These are phyloP conservation scores for Drosophila leonis DNA, from an alignment of 2,888 invertebrate genomes.

Conservation along the genomic window DNA sequence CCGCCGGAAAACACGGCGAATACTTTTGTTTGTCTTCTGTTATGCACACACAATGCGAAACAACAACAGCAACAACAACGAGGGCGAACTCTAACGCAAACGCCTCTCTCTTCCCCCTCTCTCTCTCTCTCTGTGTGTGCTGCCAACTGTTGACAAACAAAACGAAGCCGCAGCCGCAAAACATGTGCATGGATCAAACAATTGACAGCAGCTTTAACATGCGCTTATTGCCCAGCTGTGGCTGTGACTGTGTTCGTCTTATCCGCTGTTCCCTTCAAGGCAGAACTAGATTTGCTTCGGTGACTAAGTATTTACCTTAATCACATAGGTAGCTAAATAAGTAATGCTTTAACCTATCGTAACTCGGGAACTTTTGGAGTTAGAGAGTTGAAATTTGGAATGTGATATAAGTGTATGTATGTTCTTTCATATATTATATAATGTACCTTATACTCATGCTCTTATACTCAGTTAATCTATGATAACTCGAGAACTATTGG, in stretches of 20 bases:
- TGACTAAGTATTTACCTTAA: not conserved
- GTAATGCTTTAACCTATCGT: not conserved
- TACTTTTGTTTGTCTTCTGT: conserved; percentile 37
- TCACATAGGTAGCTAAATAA: not conserved
- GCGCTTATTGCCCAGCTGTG: conserved; percentile 2
- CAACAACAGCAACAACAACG: conserved; percentile 15
- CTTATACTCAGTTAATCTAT: not conserved
- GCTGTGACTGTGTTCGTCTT: no score
- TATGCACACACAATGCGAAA: conserved; percentile 39
- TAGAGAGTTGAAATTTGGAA: not conserved
- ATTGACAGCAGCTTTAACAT: conserved; percentile 17
- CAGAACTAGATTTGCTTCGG: not conserved
- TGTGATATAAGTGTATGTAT: no score
- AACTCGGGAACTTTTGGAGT: not conserved
- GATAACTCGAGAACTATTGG: not conserved
- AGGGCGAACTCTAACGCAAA: conserved; percentile 4
- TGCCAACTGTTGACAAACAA: conserved; percentile 60
- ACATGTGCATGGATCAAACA: conserved; percentile 8
- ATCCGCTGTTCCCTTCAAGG: not conserved
- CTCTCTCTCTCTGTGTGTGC: no score
- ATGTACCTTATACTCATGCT: not conserved
- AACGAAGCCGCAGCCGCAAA: conserved; percentile 32
- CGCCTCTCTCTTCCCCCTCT: conserved; percentile 6
- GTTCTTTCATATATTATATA: not conserved
- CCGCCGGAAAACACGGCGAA: conserved; percentile 33